Conservation (phyloP, 2,888 invertebrate species). For the Operophtera brumata region DNA sequence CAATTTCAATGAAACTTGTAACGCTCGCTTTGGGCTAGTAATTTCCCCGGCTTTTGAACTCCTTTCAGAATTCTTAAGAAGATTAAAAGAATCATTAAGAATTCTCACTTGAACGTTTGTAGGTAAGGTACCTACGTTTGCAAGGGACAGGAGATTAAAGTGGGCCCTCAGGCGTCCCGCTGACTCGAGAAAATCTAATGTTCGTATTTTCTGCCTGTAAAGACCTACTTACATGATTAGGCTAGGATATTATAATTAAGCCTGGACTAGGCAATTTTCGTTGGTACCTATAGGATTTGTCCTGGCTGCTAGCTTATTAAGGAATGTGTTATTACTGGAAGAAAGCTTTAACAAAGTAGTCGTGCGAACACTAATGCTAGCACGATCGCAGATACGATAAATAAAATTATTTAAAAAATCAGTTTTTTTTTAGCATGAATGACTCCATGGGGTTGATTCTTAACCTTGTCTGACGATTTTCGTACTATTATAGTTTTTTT, state of each 20-base stretch:
- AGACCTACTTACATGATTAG: not conserved
- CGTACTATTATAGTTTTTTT: no score
- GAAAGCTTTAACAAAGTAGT: no score
- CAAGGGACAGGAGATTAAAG: conserved; percentile 73
- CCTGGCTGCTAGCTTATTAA: no score
- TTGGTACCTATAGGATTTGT: no score
- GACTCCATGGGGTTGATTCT: no score
- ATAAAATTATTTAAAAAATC: no score
- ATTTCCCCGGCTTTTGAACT: conserved; percentile 59
- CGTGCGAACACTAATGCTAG: no score
- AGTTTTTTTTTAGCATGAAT: no score
- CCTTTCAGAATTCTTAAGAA: conserved; percentile 71
- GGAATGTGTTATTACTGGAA: no score
- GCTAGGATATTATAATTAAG: not conserved
- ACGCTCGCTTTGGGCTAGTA: conserved; percentile 36
- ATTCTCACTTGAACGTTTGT: conserved; percentile 64
- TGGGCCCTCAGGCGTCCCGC: conserved; percentile 48
- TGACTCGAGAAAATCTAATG: conserved; percentile 28
- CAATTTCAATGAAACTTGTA: conserved; percentile 30
- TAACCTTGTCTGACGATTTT: no score
- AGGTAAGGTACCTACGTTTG: conserved; percentile 50
- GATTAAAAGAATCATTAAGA: conserved; percentile 76
- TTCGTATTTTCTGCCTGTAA: conserved; percentile 16
- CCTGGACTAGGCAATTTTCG: no score
- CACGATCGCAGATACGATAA: no score